These are phyloP conservation scores for Heliconius hermathena DNA, from an alignment of 1,140 invertebrate species.

Conservation along the genomic window DNA sequence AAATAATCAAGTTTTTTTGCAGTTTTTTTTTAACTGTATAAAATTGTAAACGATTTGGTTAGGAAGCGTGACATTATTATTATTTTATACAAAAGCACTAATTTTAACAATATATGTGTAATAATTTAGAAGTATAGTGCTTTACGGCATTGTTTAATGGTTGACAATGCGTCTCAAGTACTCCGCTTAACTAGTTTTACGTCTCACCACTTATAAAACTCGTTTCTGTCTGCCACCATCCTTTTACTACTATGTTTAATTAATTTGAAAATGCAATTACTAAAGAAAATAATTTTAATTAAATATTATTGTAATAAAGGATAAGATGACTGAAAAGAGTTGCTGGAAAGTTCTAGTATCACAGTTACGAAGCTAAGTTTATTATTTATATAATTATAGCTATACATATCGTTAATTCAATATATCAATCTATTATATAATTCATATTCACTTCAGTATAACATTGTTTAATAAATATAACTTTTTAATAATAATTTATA, in stretches of 20 bases:
- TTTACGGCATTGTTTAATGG: constrained; percentile 32
- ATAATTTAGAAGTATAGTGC: constrained; percentile 27
- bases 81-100: constrained; percentile 4
- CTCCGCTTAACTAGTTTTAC: constrained; percentile 53
- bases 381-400: not conserved
- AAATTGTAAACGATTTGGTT: not conserved
- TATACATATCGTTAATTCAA: no score
- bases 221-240: constrained; percentile 35
- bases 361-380: not conserved
- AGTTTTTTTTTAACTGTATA: not conserved
- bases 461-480: not conserved
- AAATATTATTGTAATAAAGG: constrained; percentile 1
- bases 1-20: not conserved
- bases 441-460: not conserved
- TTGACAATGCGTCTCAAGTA: constrained; percentile 41
- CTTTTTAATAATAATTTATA: no score
- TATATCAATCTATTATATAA: no score
- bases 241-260: constrained; percentile 25
- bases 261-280: constrained; percentile 18
- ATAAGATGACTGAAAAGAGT: not conserved
- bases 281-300: not conserved
- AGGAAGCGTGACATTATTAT: not conserved
- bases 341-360: not conserved
- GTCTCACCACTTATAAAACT: constrained; percentile 54
- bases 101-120: constrained; percentile 24